Conservation (phyloP, 1,140 invertebrate species). For the Meloidogyne hapla region DNA sequence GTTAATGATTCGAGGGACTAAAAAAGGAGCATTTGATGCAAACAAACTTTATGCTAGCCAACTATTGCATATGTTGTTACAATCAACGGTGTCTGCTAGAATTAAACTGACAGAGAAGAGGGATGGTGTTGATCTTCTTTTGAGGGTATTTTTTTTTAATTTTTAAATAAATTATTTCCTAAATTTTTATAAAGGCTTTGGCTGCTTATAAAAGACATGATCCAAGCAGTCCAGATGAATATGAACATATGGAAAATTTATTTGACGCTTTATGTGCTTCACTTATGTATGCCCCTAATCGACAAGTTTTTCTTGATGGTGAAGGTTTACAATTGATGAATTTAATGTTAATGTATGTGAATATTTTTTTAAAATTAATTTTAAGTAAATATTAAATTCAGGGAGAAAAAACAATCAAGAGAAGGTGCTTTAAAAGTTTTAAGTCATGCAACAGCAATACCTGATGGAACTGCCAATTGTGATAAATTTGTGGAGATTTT, state of each 20-base stretch:
- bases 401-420: slow-evolving; percentile 92
- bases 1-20: slow-evolving; percentile 77
- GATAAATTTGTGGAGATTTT: slow-evolving; percentile 98
- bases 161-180: not conserved
- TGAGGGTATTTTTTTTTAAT: slow-evolving; percentile 73
- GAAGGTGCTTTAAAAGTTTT: slow-evolving; percentile 94
- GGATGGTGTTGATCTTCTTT: slow-evolving; percentile 91
- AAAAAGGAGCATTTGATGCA: slow-evolving; percentile 83
- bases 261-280: slow-evolving; percentile 92
- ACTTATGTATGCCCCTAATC: slow-evolving; percentile 81
- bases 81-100: slow-evolving; percentile 77
- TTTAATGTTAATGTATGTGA: slow-evolving; percentile 83
- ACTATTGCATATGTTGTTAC: slow-evolving; percentile 89
- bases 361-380: not conserved
- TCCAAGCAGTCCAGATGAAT: slow-evolving; percentile 83
- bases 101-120: slow-evolving; percentile 80
- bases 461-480: slow-evolving; percentile 88
- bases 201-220: slow-evolving; percentile 87
- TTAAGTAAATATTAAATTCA: slow-evolving; percentile 55
- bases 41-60: slow-evolving; percentile 96
- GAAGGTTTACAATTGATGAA: slow-evolving; percentile 94
- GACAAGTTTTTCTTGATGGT: slow-evolving; percentile 80
- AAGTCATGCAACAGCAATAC: slow-evolving; percentile 88
- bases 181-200: slow-evolving; percentile 67
- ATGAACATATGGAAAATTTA: slow-evolving; percentile 97